Percentiles rank a stretch among this genome's conserved stretches.
Conservation (phyloP, 2,113 vertebrate genomes). For the Myotis lucifugus region DNA sequence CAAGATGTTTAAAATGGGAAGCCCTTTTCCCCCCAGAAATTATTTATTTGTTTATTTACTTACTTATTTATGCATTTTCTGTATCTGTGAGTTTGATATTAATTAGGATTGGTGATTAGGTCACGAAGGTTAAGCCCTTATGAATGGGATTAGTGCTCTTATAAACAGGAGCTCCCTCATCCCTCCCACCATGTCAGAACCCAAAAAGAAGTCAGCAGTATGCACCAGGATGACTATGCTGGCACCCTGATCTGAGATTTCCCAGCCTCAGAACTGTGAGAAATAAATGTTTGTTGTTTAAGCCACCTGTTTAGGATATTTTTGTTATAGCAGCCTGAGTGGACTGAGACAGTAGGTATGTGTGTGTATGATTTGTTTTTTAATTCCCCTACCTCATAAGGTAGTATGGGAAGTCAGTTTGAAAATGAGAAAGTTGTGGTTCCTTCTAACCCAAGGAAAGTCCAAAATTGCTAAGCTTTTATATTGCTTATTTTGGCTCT, state of each 20-base stretch:
- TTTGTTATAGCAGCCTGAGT: background rate
- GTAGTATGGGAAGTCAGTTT: background rate
- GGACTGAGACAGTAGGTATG: background rate
- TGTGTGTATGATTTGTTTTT: background rate
- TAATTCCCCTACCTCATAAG: background rate
- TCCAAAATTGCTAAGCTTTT: background rate
- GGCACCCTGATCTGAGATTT: background rate
- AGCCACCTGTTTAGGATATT: background rate
- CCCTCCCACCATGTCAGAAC: background rate
- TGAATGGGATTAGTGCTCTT: background rate
- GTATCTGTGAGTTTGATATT: background rate
- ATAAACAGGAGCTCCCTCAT: background rate
- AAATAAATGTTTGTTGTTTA: background rate
- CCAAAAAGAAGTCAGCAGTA: background rate
- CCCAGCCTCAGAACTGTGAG: background rate
- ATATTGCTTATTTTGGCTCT: slow-evolving; percentile 44
- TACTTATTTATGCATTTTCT: background rate
- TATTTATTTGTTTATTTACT: background rate
- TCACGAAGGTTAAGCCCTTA: background rate
- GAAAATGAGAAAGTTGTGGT: background rate
- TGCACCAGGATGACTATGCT: background rate
- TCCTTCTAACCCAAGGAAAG: slow-evolving; percentile 7
- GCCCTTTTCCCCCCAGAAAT: background rate
- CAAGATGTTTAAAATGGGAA: background rate
- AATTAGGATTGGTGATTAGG: background rate